Base-by-base conservation (phyloP, 2,113 vertebrate genomes). In the Myrmophylax atrothorax region DNA sequence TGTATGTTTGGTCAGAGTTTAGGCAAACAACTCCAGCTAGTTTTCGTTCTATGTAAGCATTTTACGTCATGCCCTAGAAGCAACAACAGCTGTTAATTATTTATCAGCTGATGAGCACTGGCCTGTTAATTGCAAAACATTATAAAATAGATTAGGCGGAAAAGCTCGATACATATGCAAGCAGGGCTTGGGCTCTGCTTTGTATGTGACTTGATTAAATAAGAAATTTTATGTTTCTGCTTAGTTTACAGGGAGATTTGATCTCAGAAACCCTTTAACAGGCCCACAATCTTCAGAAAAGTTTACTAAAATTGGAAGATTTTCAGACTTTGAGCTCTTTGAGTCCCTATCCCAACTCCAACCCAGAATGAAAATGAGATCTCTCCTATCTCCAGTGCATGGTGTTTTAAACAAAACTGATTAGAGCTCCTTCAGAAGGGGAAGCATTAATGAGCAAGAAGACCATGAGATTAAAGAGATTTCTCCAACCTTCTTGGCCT, bases 61-160 rank as follows among this genome's bases (percentile, higher is more conserved):
- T 97, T 90, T 92, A 95, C 69, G 12, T 96, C 92, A 96, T 31
- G 73, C 58, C 80, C 60, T 92, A 87, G 80, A 90, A 96, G 91
- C 58, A 95, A 95, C 77, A 94, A 89, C 94, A 96, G 93, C 80
- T 96, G 92, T 90, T 94, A 96, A 97, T 96, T 95, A 97, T 95
- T 96, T 94, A 96, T 96, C 93, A 95, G 79, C 88, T 96, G 92
- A 96, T 95, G 94, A 95, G 92, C 92, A 97, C 23, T 88, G 92
- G 82, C 68, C 93, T 88, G 68, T 93, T 97, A 94, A 95, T 95
- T 96, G 90, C 90, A 95, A 93, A 96, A 92, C 88, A 86, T 94
- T 90, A 95, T 81, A 92, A 94, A 95, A 92, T 75, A 96, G 93
- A 93, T 94, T 78, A 93, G 84, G 88, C 85, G 84, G 85, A 87